phyloP scores from a whole-genome alignment of 2,888 invertebrate species.

The Margaritifera margaritifera region DNA sequence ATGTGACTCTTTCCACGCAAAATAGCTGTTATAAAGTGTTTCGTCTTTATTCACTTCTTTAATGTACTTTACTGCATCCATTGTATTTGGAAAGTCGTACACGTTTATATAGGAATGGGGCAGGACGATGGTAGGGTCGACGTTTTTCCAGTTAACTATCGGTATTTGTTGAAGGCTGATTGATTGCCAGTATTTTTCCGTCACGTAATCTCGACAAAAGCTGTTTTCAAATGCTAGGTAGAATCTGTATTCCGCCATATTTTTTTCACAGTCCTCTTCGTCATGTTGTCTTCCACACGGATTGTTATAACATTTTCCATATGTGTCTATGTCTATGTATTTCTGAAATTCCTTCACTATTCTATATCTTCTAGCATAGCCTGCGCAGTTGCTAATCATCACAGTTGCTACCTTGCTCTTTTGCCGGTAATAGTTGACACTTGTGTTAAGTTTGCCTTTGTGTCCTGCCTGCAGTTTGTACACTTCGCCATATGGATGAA shows the following conservation, averaged over 20 bases:
- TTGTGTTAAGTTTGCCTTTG: background rate
- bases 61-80: constrained; percentile 19
- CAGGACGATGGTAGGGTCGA: constrained; percentile 16
- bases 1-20: constrained; percentile 17
- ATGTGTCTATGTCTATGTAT: constrained; percentile 12
- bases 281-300: no score
- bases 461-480: constrained; percentile 3
- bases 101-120: no score
- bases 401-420: constrained; percentile 7
- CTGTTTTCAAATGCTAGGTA: constrained; percentile 27
- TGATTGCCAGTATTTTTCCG: constrained; percentile 27
- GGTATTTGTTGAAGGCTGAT: constrained; percentile 14
- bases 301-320: no score
- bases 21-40: constrained; percentile 24
- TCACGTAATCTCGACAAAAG: constrained; percentile 21
- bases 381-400: constrained; percentile 26
- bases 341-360: constrained; percentile 13
- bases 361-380: no score
- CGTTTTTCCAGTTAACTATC: constrained; percentile 19
- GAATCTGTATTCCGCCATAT: constrained; percentile 13
- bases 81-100: constrained; percentile 17
- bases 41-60: constrained; percentile 19
- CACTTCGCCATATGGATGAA: constrained; percentile 14
- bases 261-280: constrained; percentile 8
- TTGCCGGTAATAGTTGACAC: constrained; percentile 6